Percentiles rank a stretch among this genome's conserved stretches.
Conservation (phyloP, 1,140 invertebrate genomes). For the Sesamia nonagrioides region DNA sequence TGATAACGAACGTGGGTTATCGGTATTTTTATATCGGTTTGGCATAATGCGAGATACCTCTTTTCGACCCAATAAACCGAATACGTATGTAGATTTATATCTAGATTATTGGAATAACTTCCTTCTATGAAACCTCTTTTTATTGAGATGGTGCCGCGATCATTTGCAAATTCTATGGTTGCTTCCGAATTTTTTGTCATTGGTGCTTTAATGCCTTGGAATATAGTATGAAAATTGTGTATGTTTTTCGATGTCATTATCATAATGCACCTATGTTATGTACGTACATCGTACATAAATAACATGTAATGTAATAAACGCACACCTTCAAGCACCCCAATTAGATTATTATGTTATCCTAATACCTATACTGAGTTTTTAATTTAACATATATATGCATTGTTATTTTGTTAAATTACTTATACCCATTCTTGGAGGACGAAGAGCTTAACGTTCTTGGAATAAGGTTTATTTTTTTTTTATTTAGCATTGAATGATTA, state of each 20-base stretch:
- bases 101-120: constrained; percentile 1
- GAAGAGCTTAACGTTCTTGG: too few relatives aligned
- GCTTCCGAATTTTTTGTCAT: not conserved
- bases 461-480: too few relatives aligned
- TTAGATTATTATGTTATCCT: too few relatives aligned
- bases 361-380: too few relatives aligned
- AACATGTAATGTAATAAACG: too few relatives aligned
- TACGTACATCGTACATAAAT: too few relatives aligned
- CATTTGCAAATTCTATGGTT: not conserved
- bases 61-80: constrained; percentile 30
- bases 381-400: too few relatives aligned
- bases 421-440: too few relatives aligned
- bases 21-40: constrained; percentile 29
- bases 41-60: constrained; percentile 1
- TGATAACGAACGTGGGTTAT: constrained; percentile 15
- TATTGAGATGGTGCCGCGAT: not conserved
- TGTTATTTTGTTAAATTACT: too few relatives aligned
- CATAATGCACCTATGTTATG: too few relatives aligned
- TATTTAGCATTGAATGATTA: too few relatives aligned
- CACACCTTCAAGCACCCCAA: too few relatives aligned
- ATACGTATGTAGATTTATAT: constrained; percentile 26
- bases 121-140: not conserved
- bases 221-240: not conserved
- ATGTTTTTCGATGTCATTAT: not conserved
- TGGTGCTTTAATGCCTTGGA: not conserved